Evolutionary conservation across 92 coral and sea anemone species (phyloP), one percentile per base, ranked within the genome.

Genomic region (Isaurus tuberculatus): DNA sequence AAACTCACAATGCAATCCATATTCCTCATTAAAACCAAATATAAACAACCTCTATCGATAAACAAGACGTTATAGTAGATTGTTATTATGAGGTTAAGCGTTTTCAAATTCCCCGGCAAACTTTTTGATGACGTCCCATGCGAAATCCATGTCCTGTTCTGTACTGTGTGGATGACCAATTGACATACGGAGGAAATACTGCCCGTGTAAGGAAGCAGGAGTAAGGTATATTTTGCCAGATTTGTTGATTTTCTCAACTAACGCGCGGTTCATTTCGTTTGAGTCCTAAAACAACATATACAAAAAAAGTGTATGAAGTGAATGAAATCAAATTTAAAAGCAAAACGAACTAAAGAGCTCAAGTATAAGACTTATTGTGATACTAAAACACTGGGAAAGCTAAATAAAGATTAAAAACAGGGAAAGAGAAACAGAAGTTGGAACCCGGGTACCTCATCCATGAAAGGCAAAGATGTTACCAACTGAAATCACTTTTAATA

Each of bases 211-310:
- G 23, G 57, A 22, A 14, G 49, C 63, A 20, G 87, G 61, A 4
- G 87, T 27, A 40, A 87, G 16, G 48, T 60, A 67, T 5, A 73
- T 73, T 30, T 83, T 46, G 2, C 91, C 91, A 2, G 67, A 58
- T 25, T n/a, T 73, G 79, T 83, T 87, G 51, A 87, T 37, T 11
- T 46, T 83, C 26, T 87, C 91, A 7, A 65, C 70, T 17, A 87
- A 11, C 9, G 14, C 11, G 20, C 80, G 84, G 72, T 77, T 87
- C 19, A 49, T 64, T 25, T 87, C 67, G 2, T 87, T 82, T 26
- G 91, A 53, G 9, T 57, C 91, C 91, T 87, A 27, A 25, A 40
- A 70, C 20, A 46, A 68, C 25, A 68, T 1, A 22, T 40, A 42
- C 31, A 43, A 71, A 23, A 3, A 23, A 71, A n/a, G n/a, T 36